Percentiles rank a stretch among this genome's conserved stretches.
phyloP scores from a whole-genome alignment of 2,797 vertebrate genomes.

The Notolepis coatsorum region DNA sequence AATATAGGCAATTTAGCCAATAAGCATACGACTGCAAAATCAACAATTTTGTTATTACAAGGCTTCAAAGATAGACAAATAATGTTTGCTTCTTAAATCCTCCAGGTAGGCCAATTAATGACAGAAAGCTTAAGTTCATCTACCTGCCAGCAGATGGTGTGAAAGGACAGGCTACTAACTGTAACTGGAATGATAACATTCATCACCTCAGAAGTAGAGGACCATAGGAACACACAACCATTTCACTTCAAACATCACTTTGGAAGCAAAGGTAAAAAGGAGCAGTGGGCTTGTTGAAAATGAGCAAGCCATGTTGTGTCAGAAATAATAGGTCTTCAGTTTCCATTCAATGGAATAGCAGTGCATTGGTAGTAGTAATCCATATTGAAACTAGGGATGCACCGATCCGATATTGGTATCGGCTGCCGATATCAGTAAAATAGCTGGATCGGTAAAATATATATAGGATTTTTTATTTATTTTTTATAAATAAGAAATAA shows the following conservation, averaged over 20 bases:
- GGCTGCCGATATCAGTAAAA: too few relatives aligned
- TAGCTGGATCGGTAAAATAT: too few relatives aligned
- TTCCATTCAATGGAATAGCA: too few relatives aligned
- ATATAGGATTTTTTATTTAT: too few relatives aligned
- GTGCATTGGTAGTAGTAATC: too few relatives aligned
- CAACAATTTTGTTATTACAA: neutral
- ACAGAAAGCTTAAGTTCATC: neutral
- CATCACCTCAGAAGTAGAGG: too few relatives aligned
- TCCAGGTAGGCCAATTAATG: neutral
- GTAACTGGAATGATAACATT: neutral
- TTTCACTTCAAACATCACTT: neutral
- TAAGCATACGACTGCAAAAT: neutral
- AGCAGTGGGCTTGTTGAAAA: neutral
- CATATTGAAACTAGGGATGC: too few relatives aligned
- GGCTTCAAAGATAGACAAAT: neutral
- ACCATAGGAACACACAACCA: neutral
- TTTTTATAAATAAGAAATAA: too few relatives aligned
- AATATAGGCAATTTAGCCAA: too few relatives aligned
- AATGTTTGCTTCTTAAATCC: neutral
- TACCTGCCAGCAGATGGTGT: conserved; percentile 59
- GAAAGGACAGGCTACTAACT: conserved; percentile 29
- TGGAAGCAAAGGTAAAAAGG: neutral
- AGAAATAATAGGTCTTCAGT: too few relatives aligned
- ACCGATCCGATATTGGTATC: too few relatives aligned
- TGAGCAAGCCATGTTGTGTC: neutral